Conservation (phyloP, 2,888 invertebrate genomes). For the Rhogogaster chlorosoma region DNA sequence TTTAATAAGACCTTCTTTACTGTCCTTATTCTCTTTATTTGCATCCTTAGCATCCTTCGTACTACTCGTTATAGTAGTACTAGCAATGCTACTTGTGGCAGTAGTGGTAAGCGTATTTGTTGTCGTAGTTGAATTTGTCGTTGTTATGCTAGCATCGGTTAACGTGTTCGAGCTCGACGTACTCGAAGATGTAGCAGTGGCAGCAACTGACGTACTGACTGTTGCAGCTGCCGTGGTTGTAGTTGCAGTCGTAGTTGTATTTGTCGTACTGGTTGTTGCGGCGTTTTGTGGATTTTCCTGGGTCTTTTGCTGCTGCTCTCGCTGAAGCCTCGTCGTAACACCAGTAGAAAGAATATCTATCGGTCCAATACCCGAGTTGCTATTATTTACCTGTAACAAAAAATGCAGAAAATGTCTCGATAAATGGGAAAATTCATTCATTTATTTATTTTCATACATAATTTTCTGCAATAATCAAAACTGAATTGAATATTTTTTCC, state of each 20-base stretch:
- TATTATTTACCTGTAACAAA: conserved; percentile 75
- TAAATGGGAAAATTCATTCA: neutral
- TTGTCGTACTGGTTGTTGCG: conserved; percentile 65
- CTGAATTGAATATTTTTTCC: neutral
- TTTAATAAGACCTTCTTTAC: conserved; percentile 78
- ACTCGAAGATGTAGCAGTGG: conserved; percentile 65
- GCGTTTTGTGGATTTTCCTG: conserved; percentile 78
- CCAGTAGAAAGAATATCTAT: conserved; percentile 87
- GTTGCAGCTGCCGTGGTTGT: conserved; percentile 67
- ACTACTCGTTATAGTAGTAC: conserved; percentile 62
- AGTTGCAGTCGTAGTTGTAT: conserved; percentile 63
- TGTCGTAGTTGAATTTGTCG: conserved; percentile 64
- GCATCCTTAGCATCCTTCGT: conserved; percentile 77
- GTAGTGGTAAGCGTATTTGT: conserved; percentile 67
- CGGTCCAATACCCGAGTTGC: conserved; percentile 74
- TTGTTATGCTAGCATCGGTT: conserved; percentile 53
- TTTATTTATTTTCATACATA: too few species aligned
- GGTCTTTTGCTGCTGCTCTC: conserved; percentile 87
- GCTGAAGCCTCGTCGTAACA: conserved; percentile 91
- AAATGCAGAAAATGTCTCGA: neutral
- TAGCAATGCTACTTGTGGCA: conserved; percentile 56
- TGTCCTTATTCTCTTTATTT: conserved; percentile 82
- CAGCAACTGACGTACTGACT: conserved; percentile 63
- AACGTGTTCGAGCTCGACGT: conserved; percentile 62
- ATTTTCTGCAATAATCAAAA: neutral